Evolutionary conservation across 2,113 vertebrate species (phyloP).

Genomic region (Plectropomus leopardus): DNA sequence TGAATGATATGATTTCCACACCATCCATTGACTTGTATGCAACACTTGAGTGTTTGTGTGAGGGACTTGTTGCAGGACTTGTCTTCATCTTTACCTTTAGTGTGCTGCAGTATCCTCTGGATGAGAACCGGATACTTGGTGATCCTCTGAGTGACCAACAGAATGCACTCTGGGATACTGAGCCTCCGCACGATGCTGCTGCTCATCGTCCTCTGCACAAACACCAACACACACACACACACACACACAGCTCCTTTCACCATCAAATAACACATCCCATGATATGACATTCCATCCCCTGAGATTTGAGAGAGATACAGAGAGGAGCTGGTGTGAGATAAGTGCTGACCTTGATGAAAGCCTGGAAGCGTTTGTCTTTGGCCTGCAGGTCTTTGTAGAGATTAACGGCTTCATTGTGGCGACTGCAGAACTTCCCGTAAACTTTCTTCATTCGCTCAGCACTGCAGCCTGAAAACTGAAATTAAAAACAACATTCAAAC

Average conservation of each 20-base stretch:
- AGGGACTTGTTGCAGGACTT: not conserved
- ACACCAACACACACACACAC: not conserved
- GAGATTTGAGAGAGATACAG: not conserved
- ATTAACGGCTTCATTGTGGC: conserved; percentile 93
- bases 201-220: conserved; percentile 92
- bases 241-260: not conserved
- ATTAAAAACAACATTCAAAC: not conserved
- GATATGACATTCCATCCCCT: too few species aligned
- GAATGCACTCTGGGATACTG: conserved; percentile 93
- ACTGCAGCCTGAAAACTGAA: conserved; percentile 90
- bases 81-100: conserved; percentile 85
- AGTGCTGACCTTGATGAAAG: conserved; percentile 90
- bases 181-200: conserved; percentile 91
- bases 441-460: conserved; percentile 91
- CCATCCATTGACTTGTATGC: too few species aligned
- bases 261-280: too few species aligned
- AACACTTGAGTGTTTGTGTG: not conserved
- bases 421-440: conserved; percentile 94
- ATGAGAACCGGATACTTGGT: conserved; percentile 95
- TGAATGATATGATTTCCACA: too few species aligned
- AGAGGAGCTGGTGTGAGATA: not conserved
- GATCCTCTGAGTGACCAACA: conserved; percentile 94
- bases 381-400: conserved; percentile 92
- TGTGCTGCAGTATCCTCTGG: conserved; percentile 92
- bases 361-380: conserved; percentile 95